A percentile compares a stretch with the other conserved stretches of the same genome.
Conservation (phyloP, 2,113 vertebrate genomes). For the Chroicocephalus ridibundus region DNA sequence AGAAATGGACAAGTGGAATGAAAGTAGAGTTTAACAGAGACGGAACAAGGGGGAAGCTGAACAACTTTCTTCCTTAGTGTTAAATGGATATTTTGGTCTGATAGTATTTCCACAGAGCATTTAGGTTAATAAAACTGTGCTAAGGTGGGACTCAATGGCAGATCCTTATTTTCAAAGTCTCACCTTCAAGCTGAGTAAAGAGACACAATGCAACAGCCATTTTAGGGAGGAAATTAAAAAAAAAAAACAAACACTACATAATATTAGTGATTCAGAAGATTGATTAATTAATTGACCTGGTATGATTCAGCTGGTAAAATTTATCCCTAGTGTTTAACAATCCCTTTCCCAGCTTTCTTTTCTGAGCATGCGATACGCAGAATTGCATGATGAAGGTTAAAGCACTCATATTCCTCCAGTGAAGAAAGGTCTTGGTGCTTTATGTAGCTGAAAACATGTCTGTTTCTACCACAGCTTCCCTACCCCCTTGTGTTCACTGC, state of each 20-base stretch:
- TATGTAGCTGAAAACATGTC: neutral
- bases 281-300: neutral
- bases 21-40: neutral
- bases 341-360: neutral
- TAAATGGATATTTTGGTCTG: neutral
- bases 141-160: neutral
- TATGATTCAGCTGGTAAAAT: neutral
- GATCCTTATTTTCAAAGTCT: neutral
- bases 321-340: neutral
- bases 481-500: neutral
- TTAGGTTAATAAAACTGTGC: neutral
- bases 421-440: neutral
- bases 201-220: neutral
- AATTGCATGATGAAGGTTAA: neutral
- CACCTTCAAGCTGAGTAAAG: neutral
- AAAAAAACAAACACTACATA: neutral
- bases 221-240: neutral
- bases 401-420: neutral
- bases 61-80: neutral
- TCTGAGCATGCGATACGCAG: neutral
- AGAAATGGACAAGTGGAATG: neutral
- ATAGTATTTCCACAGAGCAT: neutral
- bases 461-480: neutral
- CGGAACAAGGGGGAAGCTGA: neutral
- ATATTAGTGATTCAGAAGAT: neutral